Conservation (phyloP, 1,140 invertebrate genomes). For the Lutraria rhynchaena region DNA sequence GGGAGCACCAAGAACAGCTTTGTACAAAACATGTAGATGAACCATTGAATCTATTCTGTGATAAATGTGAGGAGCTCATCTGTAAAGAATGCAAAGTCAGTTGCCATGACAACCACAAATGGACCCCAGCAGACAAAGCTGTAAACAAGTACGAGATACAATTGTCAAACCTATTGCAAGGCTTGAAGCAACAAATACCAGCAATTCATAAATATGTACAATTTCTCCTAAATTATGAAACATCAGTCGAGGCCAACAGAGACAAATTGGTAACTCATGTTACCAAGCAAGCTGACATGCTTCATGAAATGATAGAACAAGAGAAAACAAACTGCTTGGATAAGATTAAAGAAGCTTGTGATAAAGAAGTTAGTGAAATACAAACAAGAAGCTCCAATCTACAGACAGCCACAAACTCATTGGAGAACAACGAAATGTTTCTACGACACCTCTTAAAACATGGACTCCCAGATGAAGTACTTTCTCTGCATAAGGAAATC, state of each 20-base stretch:
- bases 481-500: conserved; percentile 67
- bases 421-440: conserved; percentile 67
- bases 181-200: conserved; percentile 66
- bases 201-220: conserved; percentile 65
- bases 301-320: conserved; percentile 76
- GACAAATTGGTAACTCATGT: conserved; percentile 56
- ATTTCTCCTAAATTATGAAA: conserved; percentile 68
- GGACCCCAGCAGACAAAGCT: conserved; percentile 60
- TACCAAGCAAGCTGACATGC: conserved; percentile 67
- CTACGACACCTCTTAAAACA: conserved; percentile 65
- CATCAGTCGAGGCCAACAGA: conserved; percentile 62
- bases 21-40: conserved; percentile 66
- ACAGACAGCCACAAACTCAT: conserved; percentile 58
- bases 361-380: conserved; percentile 63
- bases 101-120: conserved; percentile 71
- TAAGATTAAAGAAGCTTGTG: conserved; percentile 57
- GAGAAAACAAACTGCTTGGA: conserved; percentile 62
- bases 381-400: conserved; percentile 63
- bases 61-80: conserved; percentile 69
- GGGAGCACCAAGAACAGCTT: conserved; percentile 63
- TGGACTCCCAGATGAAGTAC: conserved; percentile 73
- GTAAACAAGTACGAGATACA: conserved; percentile 62
- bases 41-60: conserved; percentile 67
- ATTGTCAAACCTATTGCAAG: conserved; percentile 66
- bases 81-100: conserved; percentile 71